Percentiles rank a stretch among this genome's conserved stretches.
Conservation (phyloP, 2,113 vertebrate species). For the Anas platyrhynchos region DNA sequence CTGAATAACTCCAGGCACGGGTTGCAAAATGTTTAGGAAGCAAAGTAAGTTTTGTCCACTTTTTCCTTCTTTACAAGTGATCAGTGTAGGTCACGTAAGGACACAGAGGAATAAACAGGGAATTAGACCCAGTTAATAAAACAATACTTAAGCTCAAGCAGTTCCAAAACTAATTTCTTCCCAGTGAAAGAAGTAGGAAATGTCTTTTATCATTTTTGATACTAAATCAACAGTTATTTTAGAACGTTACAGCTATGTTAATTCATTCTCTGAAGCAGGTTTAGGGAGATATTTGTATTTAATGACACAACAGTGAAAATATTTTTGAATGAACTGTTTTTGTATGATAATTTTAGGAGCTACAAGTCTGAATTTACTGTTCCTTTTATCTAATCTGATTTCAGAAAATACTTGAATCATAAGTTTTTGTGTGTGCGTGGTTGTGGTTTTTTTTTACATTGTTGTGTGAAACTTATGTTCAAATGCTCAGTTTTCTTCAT, state of each 20-base stretch:
- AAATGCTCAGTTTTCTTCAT: background rate
- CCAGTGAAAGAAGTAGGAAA: conserved; percentile 4
- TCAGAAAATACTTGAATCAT: background rate
- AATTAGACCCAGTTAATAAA: conserved; percentile 20
- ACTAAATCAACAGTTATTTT: background rate
- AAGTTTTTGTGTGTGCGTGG: background rate
- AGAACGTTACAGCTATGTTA: background rate
- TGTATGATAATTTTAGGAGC: background rate
- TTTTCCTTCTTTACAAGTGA: background rate
- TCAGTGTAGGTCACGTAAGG: background rate
- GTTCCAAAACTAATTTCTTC: conserved; percentile 34
- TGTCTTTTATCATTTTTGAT: conserved; percentile 10
- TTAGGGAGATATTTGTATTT: background rate
- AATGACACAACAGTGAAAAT: background rate
- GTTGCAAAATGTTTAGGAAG: background rate
- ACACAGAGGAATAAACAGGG: conserved; percentile 21
- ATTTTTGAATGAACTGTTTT: background rate
- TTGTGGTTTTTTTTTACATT: background rate
- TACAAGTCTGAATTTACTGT: background rate
- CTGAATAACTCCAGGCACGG: background rate
- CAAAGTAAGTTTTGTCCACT: background rate
- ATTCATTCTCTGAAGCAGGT: background rate
- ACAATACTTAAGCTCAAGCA: background rate
- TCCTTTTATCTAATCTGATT: background rate
- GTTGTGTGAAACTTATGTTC: background rate